Evolutionary conservation across 2,797 vertebrate genomes (phyloP), one percentile per base, ranked within the genome.

Genomic region (Eupleurogrammus muticus): DNA sequence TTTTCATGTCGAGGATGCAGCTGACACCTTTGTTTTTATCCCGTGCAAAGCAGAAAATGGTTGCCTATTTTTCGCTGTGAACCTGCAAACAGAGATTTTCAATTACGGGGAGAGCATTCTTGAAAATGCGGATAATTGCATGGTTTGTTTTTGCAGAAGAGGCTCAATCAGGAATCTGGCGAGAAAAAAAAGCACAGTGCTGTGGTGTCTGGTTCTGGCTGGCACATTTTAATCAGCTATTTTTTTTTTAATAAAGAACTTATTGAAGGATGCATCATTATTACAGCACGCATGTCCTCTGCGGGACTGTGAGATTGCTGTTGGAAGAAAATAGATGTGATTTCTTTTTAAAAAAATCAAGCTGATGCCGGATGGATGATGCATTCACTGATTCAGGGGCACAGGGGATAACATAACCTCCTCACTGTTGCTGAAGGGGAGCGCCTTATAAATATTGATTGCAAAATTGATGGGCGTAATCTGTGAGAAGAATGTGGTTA

Each of bases 171-270:
- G 55, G 55, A 50, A 71, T 21, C 8, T 51, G 0, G 28, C 3
- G 28, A 28, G 28, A 6, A 6, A 28, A 66, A 13, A 53, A 19
- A 21, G 0, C 36, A 49, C 24, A 38, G 58, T 1, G 16, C 44
- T 51, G 69, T 32, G 14, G 49, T 2, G 2, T 19, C 49, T 42
- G 42, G 46, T 32, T 57, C 60, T 48, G 32, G 47, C 40, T 13
- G 28, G 23, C 47, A 72, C 19, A 40, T 60, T 71, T 68, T 52
- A 35, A 47, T 79, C 55, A 60, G 54, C 28, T 28, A 17, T 65
- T 79, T 54, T 81, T 72, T 66, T 54, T 81, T 71, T 66, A 66
- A 66, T 56, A 77, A 67, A 79, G 35, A 48, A 68, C 28, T 13
- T 42, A 53, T 51, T 58, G 52, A 78, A 24, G 64, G 56, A 69